Evolutionary conservation across 2,113 vertebrate species (phyloP).

Genomic region (Ctenodactylus gundi): DNA sequence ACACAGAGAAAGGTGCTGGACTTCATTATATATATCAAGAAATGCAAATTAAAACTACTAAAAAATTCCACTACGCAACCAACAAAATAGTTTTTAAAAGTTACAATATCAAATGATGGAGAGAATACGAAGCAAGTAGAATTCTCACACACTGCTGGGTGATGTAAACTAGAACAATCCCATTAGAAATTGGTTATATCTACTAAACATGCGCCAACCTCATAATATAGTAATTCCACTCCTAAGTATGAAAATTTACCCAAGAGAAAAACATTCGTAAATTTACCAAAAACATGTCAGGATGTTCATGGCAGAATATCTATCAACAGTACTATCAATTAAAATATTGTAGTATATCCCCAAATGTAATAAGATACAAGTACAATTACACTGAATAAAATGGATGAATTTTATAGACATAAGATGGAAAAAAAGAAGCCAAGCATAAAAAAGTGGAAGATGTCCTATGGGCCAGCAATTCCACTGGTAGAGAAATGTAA

Average conservation of each 20-base stretch:
- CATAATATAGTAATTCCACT: neutral
- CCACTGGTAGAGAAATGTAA: neutral
- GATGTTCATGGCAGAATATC: neutral
- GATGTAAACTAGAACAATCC: neutral
- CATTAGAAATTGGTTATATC: neutral
- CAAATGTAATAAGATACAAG: neutral
- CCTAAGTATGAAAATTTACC: neutral
- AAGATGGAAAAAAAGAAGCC: constrained; percentile 3
- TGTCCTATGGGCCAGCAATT: neutral
- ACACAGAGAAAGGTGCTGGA: neutral
- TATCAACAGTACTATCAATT: neutral
- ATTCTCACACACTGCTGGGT: neutral
- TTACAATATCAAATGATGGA: neutral
- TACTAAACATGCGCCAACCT: neutral
- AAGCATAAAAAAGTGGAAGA: constrained; percentile 9
- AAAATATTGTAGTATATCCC: neutral
- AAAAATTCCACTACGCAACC: neutral
- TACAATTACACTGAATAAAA: constrained; percentile 12
- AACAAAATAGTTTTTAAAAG: constrained; percentile 19
- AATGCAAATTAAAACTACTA: neutral
- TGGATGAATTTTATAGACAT: neutral
- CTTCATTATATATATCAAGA: neutral
- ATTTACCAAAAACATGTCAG: neutral
- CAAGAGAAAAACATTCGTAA: neutral
- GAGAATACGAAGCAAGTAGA: neutral